Percentiles rank a stretch among this genome's conserved stretches.
Conservation (phyloP, 1,140 invertebrate genomes). For the Phymorhynchus buccinoides region DNA sequence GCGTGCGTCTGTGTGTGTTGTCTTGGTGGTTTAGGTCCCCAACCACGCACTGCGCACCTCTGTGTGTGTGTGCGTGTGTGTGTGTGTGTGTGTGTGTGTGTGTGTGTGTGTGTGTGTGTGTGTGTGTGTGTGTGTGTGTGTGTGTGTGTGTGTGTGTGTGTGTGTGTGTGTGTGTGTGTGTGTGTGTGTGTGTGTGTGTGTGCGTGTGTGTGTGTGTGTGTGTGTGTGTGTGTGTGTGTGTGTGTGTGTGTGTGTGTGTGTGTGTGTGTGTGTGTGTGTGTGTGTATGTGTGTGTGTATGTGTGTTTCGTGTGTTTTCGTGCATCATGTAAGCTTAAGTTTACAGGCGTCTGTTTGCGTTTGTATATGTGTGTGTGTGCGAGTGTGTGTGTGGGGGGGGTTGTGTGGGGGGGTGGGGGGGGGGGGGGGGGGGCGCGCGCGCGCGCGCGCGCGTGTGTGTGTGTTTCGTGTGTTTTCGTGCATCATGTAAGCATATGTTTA, state of each 20-base stretch:
- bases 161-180: constrained; percentile 11
- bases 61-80: constrained; percentile 16
- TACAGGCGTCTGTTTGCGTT: background rate
- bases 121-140: constrained; percentile 7
- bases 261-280: background rate
- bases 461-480: background rate
- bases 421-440: background rate
- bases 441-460: background rate
- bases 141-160: background rate
- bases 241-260: background rate
- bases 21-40: too few species aligned
- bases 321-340: background rate
- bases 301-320: background rate
- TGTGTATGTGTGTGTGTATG: background rate
- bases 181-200: constrained; percentile 6
- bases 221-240: constrained; percentile 13
- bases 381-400: too few species aligned
- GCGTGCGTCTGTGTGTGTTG: too few species aligned
- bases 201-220: constrained; percentile 2
- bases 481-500: background rate
- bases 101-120: background rate
- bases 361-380: background rate
- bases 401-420: too few species aligned
- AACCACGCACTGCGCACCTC: too few species aligned
- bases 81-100: constrained; percentile 20